Percentiles rank a stretch among this genome's conserved stretches.
phyloP scores from a whole-genome alignment of 2,113 vertebrate species.

The Bubo scandiacus region DNA sequence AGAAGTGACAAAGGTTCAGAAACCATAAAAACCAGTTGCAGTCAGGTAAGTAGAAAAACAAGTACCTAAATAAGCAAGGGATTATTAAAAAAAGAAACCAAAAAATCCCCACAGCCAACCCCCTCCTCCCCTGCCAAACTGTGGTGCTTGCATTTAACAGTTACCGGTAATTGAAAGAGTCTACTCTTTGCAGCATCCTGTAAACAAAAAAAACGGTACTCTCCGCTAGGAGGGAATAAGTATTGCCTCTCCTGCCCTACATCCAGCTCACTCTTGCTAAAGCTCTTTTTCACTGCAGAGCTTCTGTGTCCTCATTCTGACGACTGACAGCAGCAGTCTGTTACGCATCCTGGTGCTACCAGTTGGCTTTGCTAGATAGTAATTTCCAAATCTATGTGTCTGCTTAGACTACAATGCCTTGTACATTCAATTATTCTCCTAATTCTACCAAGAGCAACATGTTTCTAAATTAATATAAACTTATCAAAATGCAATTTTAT shows the following conservation, averaged over 20 bases:
- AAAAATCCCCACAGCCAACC: not conserved
- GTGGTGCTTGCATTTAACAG: not conserved
- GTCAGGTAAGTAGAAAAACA: not conserved
- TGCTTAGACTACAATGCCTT: not conserved
- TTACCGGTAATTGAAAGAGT: not conserved
- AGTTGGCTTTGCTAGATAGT: not conserved
- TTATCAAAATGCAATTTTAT: not conserved
- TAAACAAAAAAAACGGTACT: rapidly evolving
- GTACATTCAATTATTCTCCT: not conserved
- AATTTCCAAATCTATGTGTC: not conserved
- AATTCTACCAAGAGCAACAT: not conserved
- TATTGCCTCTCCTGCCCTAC: not conserved
- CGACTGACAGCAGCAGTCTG: not conserved
- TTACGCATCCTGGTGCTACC: not conserved
- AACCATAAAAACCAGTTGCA: not conserved
- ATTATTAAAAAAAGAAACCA: not conserved
- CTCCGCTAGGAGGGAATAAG: not conserved
- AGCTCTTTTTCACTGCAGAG: not conserved
- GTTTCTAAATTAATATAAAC: not conserved
- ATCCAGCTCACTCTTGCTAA: not conserved
- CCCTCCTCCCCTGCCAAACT: rapidly evolving
- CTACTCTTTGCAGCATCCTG: not conserved
- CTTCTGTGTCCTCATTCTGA: not conserved
- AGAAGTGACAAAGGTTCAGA: not conserved
- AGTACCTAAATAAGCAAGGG: not conserved